A percentile compares a stretch with the other conserved stretches of the same genome.
These are phyloP conservation scores for Dendrocopos noguchii DNA, from an alignment of 2,113 vertebrate species.

Conservation along the genomic window DNA sequence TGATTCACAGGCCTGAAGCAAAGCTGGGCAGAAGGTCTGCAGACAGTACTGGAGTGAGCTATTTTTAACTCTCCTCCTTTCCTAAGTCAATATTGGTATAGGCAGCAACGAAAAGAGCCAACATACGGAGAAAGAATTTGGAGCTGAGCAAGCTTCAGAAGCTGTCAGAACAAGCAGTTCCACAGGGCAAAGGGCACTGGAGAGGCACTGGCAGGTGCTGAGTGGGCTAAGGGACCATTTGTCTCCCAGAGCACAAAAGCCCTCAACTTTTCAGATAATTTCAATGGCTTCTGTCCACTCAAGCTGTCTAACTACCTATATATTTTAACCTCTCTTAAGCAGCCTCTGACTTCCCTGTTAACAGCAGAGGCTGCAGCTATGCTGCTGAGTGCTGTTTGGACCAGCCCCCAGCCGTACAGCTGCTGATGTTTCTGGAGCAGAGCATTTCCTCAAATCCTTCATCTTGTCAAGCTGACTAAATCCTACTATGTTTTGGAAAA, in stretches of 20 bases:
- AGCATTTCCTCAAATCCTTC: conserved; percentile 22
- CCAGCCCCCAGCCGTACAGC: not conserved
- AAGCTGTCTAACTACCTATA: not conserved
- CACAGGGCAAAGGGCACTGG: conserved; percentile 46
- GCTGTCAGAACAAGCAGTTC: not conserved
- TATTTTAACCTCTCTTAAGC: not conserved
- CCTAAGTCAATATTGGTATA: conserved; percentile 67
- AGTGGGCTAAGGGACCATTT: conserved; percentile 47
- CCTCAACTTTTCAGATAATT: conserved; percentile 13
- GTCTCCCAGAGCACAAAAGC: conserved; percentile 6
- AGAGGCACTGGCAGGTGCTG: conserved; percentile 59
- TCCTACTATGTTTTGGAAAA: not conserved
- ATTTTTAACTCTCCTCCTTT: conserved; percentile 28
- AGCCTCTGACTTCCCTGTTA: not conserved
- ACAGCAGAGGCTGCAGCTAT: not conserved
- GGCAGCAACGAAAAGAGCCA: conserved; percentile 46
- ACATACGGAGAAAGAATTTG: conserved; percentile 61
- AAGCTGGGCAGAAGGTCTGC: conserved; percentile 30
- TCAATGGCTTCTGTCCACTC: conserved; percentile 10
- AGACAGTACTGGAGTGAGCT: not conserved
- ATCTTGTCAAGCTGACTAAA: conserved; percentile 35
- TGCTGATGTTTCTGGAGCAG: not conserved
- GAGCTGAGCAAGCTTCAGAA: conserved; percentile 27
- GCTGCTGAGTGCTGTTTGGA: not conserved
- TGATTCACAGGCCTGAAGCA: conserved; percentile 21